Percentiles rank a stretch among this genome's conserved stretches.
Conservation (phyloP, 2,113 vertebrate genomes). For the Saguinus imperator region DNA sequence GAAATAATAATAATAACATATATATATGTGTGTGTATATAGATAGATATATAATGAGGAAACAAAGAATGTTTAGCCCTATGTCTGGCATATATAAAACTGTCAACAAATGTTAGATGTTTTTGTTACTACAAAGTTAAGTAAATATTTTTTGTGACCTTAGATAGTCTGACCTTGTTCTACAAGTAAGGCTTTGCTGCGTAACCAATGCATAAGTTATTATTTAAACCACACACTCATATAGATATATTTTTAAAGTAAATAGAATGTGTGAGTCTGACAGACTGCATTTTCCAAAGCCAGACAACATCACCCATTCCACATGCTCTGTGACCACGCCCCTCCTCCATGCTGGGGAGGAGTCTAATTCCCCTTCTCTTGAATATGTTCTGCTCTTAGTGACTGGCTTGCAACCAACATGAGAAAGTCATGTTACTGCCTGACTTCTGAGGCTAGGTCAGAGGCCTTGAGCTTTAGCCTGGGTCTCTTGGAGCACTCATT, state of each 20-base stretch:
- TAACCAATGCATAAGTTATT: neutral
- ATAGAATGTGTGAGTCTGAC: neutral
- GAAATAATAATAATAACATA: neutral
- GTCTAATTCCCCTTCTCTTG: neutral
- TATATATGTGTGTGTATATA: too few relatives aligned
- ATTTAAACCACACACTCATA: neutral
- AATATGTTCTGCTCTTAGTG: neutral
- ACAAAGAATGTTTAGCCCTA: neutral
- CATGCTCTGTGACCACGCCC: neutral
- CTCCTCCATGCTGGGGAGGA: neutral
- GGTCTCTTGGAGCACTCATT: neutral
- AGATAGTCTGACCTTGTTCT: neutral
- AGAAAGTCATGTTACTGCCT: neutral
- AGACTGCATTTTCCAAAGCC: neutral
- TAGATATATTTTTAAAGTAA: neutral
- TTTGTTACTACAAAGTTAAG: neutral
- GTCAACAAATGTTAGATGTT: neutral
- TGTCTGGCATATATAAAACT: neutral
- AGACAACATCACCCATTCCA: neutral
- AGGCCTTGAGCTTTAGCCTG: neutral
- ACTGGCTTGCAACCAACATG: neutral
- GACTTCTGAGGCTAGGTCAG: neutral
- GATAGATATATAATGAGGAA: neutral
- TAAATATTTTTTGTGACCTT: neutral
- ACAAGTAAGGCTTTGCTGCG: neutral